Evolutionary conservation across 2,113 vertebrate species (phyloP).

Genomic region (Labeo catla): DNA sequence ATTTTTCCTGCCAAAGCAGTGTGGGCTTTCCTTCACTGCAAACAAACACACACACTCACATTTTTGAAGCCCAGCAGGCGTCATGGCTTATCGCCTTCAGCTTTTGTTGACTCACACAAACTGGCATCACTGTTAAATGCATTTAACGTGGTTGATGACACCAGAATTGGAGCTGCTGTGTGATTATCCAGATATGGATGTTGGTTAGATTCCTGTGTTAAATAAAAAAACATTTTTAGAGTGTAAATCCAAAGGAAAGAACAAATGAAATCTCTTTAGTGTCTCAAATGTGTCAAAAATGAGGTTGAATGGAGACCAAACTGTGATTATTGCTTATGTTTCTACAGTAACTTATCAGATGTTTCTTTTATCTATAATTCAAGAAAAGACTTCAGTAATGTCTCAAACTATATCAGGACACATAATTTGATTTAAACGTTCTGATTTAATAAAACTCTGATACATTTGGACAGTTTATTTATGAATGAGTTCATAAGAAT

Average conservation of each 20-base stretch:
- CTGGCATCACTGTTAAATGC: conserved; percentile 21
- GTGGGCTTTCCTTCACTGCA: neutral
- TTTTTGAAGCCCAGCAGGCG: conserved; percentile 12
- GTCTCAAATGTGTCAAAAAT: neutral
- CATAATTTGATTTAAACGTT: neutral
- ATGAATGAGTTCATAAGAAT: too few relatives aligned
- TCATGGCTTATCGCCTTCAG: conserved; percentile 49
- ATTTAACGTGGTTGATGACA: conserved; percentile 35
- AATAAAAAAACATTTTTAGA: conserved; percentile 14
- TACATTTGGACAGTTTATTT: neutral
- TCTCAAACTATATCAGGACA: neutral
- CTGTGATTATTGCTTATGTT: neutral
- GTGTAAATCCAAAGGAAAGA: neutral
- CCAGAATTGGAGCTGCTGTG: neutral
- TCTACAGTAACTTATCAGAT: neutral
- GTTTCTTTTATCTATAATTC: neutral
- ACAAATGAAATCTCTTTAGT: neutral
- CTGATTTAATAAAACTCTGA: neutral
- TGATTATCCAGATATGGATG: conserved; percentile 37
- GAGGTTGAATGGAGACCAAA: neutral
- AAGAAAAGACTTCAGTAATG: neutral
- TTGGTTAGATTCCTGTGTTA: conserved; percentile 5
- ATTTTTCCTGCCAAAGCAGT: conserved; percentile 29
- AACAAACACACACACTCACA: conserved; percentile 29
- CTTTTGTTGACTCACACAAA: conserved; percentile 47